Evolutionary conservation across 2,797 vertebrate species (phyloP).

Genomic region (Enteromius viviparus): DNA sequence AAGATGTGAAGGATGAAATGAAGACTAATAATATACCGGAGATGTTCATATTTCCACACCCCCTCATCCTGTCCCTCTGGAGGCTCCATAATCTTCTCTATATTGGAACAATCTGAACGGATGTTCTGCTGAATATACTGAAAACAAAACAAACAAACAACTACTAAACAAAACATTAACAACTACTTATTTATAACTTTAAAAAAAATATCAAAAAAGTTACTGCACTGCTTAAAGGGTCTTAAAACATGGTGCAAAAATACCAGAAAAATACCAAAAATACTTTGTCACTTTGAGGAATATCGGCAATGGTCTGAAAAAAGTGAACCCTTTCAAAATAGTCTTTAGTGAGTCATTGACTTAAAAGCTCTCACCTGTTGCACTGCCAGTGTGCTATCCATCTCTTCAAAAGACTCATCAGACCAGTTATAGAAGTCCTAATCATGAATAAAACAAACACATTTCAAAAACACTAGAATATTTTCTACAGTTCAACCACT

Average conservation of each 20-base stretch:
- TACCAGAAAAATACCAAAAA: too few relatives aligned
- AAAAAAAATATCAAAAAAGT: neutral
- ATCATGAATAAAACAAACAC: slow-evolving; percentile 1
- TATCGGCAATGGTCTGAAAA: neutral
- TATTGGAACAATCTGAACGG: slow-evolving; percentile 95
- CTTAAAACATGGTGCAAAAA: neutral
- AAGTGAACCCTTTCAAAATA: neutral
- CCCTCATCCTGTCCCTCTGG: slow-evolving; percentile 98
- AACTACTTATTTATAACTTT: neutral
- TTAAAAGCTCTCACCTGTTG: slow-evolving; percentile 84
- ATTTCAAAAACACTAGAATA: neutral
- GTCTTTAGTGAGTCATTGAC: neutral
- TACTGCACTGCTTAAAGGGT: neutral
- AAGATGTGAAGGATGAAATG: neutral
- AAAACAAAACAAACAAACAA: slow-evolving; percentile 47
- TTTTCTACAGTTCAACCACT: neutral
- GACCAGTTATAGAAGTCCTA: slow-evolving; percentile 99
- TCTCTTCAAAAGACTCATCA: slow-evolving; percentile 99
- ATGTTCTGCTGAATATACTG: slow-evolving; percentile 99
- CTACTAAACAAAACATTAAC: neutral
- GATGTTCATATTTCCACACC: slow-evolving; percentile 98
- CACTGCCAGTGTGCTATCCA: slow-evolving; percentile 98
- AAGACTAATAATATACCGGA: slow-evolving; percentile 78
- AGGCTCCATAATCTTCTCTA: slow-evolving; percentile 97
- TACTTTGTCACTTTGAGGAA: neutral